These are phyloP conservation scores for Trichosurus vulpecula DNA, from an alignment of 2,797 vertebrate species.

Conservation along the genomic window DNA sequence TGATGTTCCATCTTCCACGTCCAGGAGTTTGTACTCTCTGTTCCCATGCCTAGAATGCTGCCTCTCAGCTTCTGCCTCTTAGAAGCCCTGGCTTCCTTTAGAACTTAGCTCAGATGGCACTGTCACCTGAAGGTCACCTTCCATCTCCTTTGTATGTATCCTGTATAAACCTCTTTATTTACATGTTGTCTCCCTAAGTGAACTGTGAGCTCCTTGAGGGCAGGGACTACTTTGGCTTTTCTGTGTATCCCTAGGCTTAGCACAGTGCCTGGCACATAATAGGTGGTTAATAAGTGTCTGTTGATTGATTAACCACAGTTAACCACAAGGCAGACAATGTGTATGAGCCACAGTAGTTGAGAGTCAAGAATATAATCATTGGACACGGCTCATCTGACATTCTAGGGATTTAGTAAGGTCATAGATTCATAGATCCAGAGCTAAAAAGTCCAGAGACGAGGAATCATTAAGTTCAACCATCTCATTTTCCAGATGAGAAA, in stretches of 20 bases:
- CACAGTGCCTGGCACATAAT: too few relatives aligned
- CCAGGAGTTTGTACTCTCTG: too few relatives aligned
- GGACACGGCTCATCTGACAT: background rate
- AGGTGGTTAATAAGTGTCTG: background rate
- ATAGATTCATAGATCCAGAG: background rate
- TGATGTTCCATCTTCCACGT: background rate
- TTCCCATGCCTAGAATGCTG: background rate
- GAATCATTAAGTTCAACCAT: background rate
- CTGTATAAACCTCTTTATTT: background rate
- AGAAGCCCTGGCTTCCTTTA: background rate
- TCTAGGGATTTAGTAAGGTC: slow-evolving; percentile 32
- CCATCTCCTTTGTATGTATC: background rate
- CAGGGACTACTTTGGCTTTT: background rate
- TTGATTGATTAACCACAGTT: background rate
- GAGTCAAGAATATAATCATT: slow-evolving; percentile 33
- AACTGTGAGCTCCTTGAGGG: background rate
- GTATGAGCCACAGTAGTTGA: slow-evolving; percentile 16
- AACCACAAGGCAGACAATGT: slow-evolving; percentile 29
- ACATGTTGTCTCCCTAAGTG: background rate
- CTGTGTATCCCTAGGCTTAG: background rate
- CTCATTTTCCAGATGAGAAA: background rate
- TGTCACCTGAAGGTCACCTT: background rate
- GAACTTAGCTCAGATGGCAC: background rate
- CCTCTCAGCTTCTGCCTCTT: background rate
- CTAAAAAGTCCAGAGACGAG: background rate